Conservation (phyloP, 1,140 invertebrate genomes). For the Aplysia californica region DNA sequence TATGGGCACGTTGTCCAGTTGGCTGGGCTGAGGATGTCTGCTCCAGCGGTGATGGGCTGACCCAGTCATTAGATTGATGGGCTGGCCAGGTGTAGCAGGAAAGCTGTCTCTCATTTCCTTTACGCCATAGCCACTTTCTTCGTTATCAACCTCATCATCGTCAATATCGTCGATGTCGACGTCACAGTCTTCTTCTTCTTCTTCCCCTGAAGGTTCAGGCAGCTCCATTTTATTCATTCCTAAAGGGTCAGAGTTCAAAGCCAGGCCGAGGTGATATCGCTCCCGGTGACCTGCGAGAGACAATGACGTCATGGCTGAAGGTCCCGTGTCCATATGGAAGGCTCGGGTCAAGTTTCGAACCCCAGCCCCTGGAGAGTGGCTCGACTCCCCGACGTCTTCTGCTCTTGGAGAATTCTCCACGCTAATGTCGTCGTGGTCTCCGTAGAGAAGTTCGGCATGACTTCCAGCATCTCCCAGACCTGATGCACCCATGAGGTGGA, state of each 20-base stretch:
- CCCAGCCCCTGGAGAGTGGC: too few species aligned
- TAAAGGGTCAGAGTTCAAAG: too few species aligned
- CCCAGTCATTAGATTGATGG: background rate
- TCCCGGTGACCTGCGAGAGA: too few species aligned
- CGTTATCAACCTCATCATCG: constrained; percentile 7
- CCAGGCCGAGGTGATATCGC: too few species aligned
- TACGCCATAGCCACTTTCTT: background rate
- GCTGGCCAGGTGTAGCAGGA: too few species aligned
- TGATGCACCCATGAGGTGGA: constrained; percentile 44
- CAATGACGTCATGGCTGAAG: too few species aligned
- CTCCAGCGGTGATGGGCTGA: background rate
- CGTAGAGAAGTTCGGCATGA: constrained; percentile 29
- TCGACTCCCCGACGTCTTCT: too few species aligned
- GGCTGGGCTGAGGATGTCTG: background rate
- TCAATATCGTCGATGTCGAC: constrained; percentile 30
- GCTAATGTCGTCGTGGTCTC: constrained; percentile 17
- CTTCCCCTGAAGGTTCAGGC: background rate
- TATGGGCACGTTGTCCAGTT: constrained; percentile 2
- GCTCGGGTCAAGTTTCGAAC: too few species aligned
- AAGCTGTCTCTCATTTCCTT: background rate
- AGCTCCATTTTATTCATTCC: background rate
- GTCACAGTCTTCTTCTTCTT: constrained; percentile 22
- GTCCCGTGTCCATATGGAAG: too few species aligned
- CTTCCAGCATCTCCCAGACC: constrained; percentile 11
- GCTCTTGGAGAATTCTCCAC: constrained; percentile 18